These are phyloP conservation scores for Caenorhabditis tropicalis DNA, from an alignment of 1,140 invertebrate genomes.

Conservation along the genomic window DNA sequence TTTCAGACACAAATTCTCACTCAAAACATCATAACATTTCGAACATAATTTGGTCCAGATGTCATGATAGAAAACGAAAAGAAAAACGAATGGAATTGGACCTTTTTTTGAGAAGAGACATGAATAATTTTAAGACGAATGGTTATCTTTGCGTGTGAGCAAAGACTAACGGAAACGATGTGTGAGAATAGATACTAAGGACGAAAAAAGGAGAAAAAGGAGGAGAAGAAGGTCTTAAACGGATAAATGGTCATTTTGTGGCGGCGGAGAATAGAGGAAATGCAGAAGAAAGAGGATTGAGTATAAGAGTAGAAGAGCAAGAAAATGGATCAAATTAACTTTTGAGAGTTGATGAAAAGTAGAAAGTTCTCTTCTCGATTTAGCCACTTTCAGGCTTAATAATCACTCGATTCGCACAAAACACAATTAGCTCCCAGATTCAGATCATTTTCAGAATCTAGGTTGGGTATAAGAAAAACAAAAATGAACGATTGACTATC, in stretches of 20 bases:
- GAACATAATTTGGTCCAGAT: slow-evolving; percentile 36
- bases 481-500: too few relatives aligned
- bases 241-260: neutral
- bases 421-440: too few relatives aligned
- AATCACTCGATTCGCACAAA: too few relatives aligned
- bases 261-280: neutral
- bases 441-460: too few relatives aligned
- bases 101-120: neutral
- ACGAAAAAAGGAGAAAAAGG: neutral
- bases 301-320: neutral
- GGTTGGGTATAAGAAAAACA: too few relatives aligned
- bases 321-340: slow-evolving; percentile 21
- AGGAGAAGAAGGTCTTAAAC: neutral
- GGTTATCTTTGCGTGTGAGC: neutral
- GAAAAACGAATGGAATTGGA: neutral
- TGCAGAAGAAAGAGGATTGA: neutral
- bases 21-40: slow-evolving; percentile 9
- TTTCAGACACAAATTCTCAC: neutral
- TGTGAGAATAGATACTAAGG: neutral
- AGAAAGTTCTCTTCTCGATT: neutral
- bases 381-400: too few relatives aligned
- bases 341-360: neutral
- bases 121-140: too few relatives aligned
- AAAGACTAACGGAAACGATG: slow-evolving; percentile 10
- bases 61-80: neutral